Percentiles rank a stretch among this genome's conserved stretches.
phyloP scores from a whole-genome alignment of 2,888 invertebrate genomes.

The Fabriciana adippe region DNA sequence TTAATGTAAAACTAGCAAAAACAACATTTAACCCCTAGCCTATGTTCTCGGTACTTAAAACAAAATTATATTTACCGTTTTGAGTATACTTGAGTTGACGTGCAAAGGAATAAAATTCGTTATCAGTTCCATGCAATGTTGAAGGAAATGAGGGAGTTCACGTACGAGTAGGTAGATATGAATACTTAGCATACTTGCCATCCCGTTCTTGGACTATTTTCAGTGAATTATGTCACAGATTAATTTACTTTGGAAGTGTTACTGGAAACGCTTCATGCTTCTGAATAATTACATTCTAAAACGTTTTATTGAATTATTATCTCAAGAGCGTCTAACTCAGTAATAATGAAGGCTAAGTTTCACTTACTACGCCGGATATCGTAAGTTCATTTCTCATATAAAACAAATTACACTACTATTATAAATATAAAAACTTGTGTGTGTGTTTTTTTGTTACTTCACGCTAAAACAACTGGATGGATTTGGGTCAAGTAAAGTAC shows the following conservation, averaged over 20 bases:
- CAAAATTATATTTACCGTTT: slow-evolving; percentile 9
- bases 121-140: slow-evolving; percentile 24
- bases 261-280: slow-evolving; percentile 13
- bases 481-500: too few relatives aligned
- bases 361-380: too few relatives aligned
- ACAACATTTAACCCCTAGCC: background rate
- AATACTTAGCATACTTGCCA: slow-evolving; percentile 21
- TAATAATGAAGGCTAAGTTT: too few relatives aligned
- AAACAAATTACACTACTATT: too few relatives aligned
- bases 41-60: background rate
- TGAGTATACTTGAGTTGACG: background rate
- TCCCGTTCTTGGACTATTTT: slow-evolving; percentile 20
- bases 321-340: background rate
- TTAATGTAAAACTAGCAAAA: background rate
- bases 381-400: too few relatives aligned
- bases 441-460: too few relatives aligned
- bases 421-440: too few relatives aligned
- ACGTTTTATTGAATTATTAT: slow-evolving; percentile 14
- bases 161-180: background rate
- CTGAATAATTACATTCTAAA: slow-evolving; percentile 14
- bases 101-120: slow-evolving; percentile 8
- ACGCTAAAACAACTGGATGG: too few relatives aligned
- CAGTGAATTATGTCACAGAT: slow-evolving; percentile 28
- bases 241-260: slow-evolving; percentile 33
- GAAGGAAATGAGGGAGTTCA: slow-evolving; percentile 24